These are phyloP conservation scores for Clusia tigrina DNA, from an alignment of 2,888 invertebrate genomes.

Conservation along the genomic window DNA sequence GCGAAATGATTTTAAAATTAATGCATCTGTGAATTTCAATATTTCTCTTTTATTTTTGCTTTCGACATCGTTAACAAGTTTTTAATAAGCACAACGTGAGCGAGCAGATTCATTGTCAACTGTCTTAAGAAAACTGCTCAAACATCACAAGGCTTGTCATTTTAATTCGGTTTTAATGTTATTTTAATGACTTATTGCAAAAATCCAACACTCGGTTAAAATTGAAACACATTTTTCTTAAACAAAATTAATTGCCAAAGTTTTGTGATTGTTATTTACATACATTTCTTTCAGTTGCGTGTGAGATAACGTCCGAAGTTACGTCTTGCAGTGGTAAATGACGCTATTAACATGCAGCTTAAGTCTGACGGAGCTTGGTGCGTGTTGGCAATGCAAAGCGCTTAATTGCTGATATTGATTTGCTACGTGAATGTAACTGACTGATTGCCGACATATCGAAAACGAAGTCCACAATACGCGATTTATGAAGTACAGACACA, in stretches of 20 bases:
- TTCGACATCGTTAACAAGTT: not conserved
- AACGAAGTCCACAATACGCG: not conserved
- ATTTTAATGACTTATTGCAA: constrained; percentile 17
- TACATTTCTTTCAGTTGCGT: not conserved
- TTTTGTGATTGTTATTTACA: not conserved
- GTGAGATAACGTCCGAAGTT: not conserved
- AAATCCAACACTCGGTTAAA: not conserved
- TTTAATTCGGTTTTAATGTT: constrained; percentile 15
- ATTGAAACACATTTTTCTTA: not conserved
- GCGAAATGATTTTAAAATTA: constrained; percentile 25
- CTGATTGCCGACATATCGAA: not conserved
- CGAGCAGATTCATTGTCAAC: not conserved
- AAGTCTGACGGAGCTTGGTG: not conserved
- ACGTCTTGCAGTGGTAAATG: constrained; percentile 21
- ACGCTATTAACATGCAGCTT: constrained; percentile 29
- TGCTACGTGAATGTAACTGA: not conserved
- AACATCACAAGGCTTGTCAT: not conserved
- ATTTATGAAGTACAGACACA: not conserved
- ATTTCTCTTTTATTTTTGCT: not conserved
- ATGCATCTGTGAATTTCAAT: not conserved
- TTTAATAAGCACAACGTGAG: not conserved
- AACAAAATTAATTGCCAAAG: not conserved
- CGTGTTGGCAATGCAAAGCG: constrained; percentile 2
- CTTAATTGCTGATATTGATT: constrained; percentile 21
- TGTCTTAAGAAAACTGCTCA: not conserved